These are phyloP conservation scores for Cyprinella venusta DNA, from an alignment of 2,797 vertebrate species.

Conservation along the genomic window DNA sequence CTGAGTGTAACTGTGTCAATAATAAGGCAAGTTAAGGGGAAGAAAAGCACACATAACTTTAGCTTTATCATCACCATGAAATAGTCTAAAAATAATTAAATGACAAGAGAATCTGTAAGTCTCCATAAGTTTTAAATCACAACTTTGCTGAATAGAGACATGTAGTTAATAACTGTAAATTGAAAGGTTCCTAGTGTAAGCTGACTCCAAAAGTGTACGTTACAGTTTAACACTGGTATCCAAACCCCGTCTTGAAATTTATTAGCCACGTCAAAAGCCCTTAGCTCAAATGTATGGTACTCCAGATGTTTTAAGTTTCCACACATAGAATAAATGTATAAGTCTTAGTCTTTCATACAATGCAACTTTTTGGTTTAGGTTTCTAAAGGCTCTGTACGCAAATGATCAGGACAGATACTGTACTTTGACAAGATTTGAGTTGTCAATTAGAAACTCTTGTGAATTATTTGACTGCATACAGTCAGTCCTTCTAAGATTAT, in stretches of 20 bases:
- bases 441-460: background rate
- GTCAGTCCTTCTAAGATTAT: background rate
- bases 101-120: conserved; percentile 38
- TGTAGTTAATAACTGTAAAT: conserved; percentile 57
- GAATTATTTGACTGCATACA: background rate
- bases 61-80: conserved; percentile 47
- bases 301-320: conserved; percentile 63
- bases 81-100: conserved; percentile 45
- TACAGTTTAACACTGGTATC: conserved; percentile 60
- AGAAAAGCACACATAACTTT: conserved; percentile 41
- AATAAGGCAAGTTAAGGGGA: conserved; percentile 47
- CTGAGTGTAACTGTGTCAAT: conserved; percentile 53
- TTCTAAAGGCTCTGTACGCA: conserved; percentile 21
- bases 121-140: conserved; percentile 42
- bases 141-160: conserved; percentile 50
- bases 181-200: conserved; percentile 54
- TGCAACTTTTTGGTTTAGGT: conserved; percentile 17
- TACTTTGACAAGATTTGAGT: background rate
- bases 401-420: conserved; percentile 59
- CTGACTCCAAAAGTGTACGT: conserved; percentile 52
- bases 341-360: conserved; percentile 41
- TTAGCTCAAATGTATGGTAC: conserved; percentile 54
- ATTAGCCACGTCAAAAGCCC: conserved; percentile 63
- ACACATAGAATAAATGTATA: conserved; percentile 47
- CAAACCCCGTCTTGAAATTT: conserved; percentile 63